phyloP scores from a whole-genome alignment of 2,113 vertebrate genomes.

The Echinops telfairi region DNA sequence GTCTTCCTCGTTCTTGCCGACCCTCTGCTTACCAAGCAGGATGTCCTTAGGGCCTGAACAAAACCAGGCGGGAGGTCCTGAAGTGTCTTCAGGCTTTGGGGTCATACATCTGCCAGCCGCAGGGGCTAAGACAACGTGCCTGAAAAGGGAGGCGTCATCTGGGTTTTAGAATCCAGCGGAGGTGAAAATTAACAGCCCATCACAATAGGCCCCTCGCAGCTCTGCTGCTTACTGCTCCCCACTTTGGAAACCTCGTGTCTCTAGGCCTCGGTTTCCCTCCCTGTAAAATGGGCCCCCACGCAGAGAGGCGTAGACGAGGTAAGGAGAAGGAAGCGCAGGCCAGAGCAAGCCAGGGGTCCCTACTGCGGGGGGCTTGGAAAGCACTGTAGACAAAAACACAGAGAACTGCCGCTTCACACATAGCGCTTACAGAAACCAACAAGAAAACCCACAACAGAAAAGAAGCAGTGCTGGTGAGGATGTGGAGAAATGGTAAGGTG shows the following conservation, averaged over 20 bases:
- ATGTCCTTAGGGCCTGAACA: too few relatives aligned
- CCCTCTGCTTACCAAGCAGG: too few relatives aligned
- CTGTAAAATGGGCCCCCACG: neutral
- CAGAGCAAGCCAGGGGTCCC: neutral
- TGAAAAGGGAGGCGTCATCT: neutral
- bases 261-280: neutral
- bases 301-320: neutral
- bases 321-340: too few relatives aligned
- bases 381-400: accelerated
- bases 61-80: too few relatives aligned
- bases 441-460: neutral
- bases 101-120: neutral
- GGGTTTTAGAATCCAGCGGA: neutral
- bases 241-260: neutral
- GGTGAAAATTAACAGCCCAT: neutral
- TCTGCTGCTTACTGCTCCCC: neutral
- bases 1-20: neutral
- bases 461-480: too few relatives aligned
- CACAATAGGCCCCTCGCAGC: neutral
- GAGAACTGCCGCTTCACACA: neutral
- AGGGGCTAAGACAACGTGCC: neutral
- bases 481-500: too few relatives aligned
- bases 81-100: neutral
- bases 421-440: too few relatives aligned
- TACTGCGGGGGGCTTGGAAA: accelerated